Evolutionary conservation across 2,888 invertebrate species (phyloP).

Genomic region (Alsophila aescularia): DNA sequence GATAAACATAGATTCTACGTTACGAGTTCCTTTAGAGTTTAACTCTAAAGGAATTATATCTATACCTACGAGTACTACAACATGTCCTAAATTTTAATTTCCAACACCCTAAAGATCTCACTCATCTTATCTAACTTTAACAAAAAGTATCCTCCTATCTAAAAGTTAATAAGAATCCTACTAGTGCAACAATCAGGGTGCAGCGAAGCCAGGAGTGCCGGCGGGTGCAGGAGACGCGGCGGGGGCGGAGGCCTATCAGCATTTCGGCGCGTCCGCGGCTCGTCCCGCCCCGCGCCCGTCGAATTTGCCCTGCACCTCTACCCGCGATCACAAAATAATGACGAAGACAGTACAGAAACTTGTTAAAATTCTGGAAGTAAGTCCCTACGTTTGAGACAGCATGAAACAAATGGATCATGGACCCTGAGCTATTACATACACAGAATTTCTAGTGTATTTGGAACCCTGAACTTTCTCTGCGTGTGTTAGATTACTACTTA

Average conservation of each 20-base stretch:
- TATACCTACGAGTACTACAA: too few relatives aligned
- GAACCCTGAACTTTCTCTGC: neutral
- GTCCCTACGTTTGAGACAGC: neutral
- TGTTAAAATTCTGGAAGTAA: neutral
- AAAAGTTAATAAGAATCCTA: constrained; percentile 32
- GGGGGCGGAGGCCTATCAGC: constrained; percentile 72
- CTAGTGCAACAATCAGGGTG: constrained; percentile 51
- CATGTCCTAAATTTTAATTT: neutral
- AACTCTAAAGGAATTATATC: too few relatives aligned
- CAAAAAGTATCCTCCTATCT: constrained; percentile 15
- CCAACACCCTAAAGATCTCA: neutral
- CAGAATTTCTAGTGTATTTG: neutral
- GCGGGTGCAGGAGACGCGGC: constrained; percentile 39
- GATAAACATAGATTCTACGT: too few relatives aligned
- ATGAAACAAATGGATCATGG: neutral
- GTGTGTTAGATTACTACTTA: too few relatives aligned
- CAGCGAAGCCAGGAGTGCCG: constrained; percentile 49
- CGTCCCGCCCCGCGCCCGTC: constrained; percentile 56
- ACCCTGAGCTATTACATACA: neutral
- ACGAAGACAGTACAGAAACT: constrained; percentile 3
- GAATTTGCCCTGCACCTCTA: constrained; percentile 77
- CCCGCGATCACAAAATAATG: constrained; percentile 53
- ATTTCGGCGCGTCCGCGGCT: constrained; percentile 80
- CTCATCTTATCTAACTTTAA: constrained; percentile 5
- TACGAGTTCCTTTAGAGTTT: too few relatives aligned